phyloP scores from a whole-genome alignment of 2,113 vertebrate genomes.

The Phyllostomus discolor region DNA sequence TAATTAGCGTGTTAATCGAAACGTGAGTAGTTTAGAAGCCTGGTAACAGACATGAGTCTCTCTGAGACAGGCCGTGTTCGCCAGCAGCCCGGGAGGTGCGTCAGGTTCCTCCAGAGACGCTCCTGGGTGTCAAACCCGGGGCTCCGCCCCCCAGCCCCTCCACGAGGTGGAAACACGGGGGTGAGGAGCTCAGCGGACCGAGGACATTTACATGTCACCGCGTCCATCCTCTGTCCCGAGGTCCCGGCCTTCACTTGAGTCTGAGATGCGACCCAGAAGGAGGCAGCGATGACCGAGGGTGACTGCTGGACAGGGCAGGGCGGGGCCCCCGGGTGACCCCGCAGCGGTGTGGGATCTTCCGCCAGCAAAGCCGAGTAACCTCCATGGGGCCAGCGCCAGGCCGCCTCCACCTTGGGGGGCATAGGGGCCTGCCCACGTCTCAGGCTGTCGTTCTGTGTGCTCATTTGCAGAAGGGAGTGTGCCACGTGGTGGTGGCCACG shows the following conservation, averaged over 20 bases:
- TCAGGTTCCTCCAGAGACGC: neutral
- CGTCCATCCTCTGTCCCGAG: rapidly evolving
- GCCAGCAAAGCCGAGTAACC: too few relatives aligned
- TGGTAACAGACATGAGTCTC: conserved; percentile 85
- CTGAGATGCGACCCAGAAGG: neutral
- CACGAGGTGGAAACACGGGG: neutral
- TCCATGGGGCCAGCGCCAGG: too few relatives aligned
- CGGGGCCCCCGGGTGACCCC: neutral
- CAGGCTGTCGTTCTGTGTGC: too few relatives aligned
- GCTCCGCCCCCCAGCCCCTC: neutral
- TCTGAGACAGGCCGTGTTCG: conserved; percentile 64
- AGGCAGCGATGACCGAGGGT: neutral
- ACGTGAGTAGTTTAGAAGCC: conserved; percentile 89
- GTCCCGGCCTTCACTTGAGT: neutral
- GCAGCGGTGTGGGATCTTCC: too few relatives aligned
- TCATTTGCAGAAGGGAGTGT: too few relatives aligned
- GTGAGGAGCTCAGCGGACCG: neutral
- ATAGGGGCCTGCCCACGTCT: too few relatives aligned
- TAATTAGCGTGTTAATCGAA: conserved; percentile 93
- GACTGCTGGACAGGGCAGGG: too few relatives aligned
- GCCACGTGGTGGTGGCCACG: too few relatives aligned
- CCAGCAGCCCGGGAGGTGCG: conserved; percentile 32
- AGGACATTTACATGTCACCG: neutral
- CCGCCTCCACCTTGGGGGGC: too few relatives aligned
- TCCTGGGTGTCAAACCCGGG: neutral